A percentile compares a stretch with the other conserved stretches of the same genome.
phyloP scores from a whole-genome alignment of 2,797 vertebrate genomes.

The Hyperoplus immaculatus region DNA sequence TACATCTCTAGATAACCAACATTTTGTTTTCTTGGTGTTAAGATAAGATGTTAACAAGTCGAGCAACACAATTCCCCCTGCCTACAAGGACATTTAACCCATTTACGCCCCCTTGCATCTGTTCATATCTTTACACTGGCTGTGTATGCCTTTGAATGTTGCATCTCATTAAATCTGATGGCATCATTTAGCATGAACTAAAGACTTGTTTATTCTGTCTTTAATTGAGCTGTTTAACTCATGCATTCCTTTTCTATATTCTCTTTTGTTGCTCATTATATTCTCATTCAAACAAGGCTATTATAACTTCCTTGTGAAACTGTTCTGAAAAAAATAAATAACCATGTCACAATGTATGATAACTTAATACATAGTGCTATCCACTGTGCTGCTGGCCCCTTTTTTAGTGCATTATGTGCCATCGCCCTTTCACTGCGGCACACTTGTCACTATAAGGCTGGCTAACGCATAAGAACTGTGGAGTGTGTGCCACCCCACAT shows the following conservation, averaged over 20 bases:
- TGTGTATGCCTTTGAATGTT: conserved; percentile 22
- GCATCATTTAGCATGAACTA: conserved; percentile 14
- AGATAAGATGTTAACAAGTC: conserved; percentile 15
- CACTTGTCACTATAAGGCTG: conserved; percentile 63
- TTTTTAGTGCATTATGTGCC: conserved; percentile 46
- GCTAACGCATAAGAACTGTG: conserved; percentile 49
- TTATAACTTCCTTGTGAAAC: background rate
- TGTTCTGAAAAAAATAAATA: background rate
- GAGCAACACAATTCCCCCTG: background rate
- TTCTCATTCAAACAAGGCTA: background rate
- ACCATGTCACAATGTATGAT: conserved; percentile 16
- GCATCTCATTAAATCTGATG: conserved; percentile 30
- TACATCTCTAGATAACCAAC: background rate
- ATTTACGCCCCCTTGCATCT: conserved; percentile 12
- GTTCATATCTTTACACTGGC: conserved; percentile 17
- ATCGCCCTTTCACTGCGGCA: conserved; percentile 54
- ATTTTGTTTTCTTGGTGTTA: background rate
- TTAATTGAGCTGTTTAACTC: background rate
- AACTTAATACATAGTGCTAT: conserved; percentile 41
- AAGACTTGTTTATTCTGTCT: conserved; percentile 11
- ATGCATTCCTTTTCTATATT: background rate
- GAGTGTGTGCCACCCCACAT: conserved; percentile 59
- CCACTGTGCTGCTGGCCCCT: conserved; percentile 42
- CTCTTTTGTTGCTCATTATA: background rate
- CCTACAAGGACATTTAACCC: conserved; percentile 3